These are phyloP conservation scores for Ips nitidus DNA, from an alignment of 1,140 invertebrate genomes.

Conservation along the genomic window DNA sequence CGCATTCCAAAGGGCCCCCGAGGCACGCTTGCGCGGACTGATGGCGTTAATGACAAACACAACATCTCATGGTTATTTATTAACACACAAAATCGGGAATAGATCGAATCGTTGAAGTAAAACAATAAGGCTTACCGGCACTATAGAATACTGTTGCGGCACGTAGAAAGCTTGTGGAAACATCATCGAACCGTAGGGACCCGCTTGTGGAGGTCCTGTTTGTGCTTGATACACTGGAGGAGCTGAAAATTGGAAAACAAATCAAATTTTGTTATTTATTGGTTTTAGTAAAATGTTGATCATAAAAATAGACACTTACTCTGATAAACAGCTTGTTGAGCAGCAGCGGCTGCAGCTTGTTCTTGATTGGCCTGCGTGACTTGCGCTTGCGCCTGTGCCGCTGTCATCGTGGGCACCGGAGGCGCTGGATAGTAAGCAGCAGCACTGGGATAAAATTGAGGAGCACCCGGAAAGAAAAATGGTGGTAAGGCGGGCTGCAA, in stretches of 20 bases:
- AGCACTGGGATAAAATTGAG: constrained; percentile 47
- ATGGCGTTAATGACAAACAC: constrained; percentile 35
- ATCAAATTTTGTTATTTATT: background rate
- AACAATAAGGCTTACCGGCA: constrained; percentile 46
- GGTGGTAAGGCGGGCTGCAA: constrained; percentile 42
- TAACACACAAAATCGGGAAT: background rate
- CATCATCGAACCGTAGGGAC: constrained; percentile 49
- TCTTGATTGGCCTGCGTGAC: constrained; percentile 36
- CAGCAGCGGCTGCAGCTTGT: constrained; percentile 38
- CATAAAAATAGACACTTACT: constrained; percentile 34
- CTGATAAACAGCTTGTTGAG: constrained; percentile 49
- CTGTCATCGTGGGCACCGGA: constrained; percentile 8
- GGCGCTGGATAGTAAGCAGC: constrained; percentile 47
- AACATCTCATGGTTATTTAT: constrained; percentile 10
- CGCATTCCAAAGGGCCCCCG: constrained; percentile 40
- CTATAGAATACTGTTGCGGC: constrained; percentile 51
- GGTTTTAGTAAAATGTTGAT: background rate
- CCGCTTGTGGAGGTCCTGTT: constrained; percentile 48
- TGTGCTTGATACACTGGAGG: constrained; percentile 50
- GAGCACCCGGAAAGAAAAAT: constrained; percentile 44
- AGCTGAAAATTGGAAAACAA: constrained; percentile 40
- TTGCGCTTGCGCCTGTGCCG: constrained; percentile 23
- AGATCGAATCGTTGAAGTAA: no score
- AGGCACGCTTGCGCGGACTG: constrained; percentile 46
- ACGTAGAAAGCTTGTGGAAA: constrained; percentile 50